A percentile compares a stretch with the other conserved stretches of the same genome.
Conservation (phyloP, 2,797 vertebrate species). For the Brachymystax lenok region DNA sequence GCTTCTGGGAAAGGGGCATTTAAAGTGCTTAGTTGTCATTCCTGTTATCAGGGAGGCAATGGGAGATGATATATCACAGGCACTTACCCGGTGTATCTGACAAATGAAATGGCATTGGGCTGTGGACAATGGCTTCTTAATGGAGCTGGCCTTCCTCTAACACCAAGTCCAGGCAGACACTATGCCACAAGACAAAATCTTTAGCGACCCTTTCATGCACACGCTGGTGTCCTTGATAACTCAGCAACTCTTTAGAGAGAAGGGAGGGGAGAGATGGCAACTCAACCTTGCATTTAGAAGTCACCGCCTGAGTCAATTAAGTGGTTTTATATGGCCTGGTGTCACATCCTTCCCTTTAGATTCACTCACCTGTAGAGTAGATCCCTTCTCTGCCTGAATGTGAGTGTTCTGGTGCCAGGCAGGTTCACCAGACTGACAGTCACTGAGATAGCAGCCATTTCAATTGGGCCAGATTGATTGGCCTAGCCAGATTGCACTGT, state of each 20-base stretch:
- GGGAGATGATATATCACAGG: conserved; percentile 47
- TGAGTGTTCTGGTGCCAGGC: neutral
- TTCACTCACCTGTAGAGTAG: neutral
- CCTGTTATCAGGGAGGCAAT: conserved; percentile 41
- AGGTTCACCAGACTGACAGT: neutral
- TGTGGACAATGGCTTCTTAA: conserved; percentile 48
- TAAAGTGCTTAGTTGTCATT: conserved; percentile 49
- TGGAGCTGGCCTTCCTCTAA: conserved; percentile 41
- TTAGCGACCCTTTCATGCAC: conserved; percentile 32
- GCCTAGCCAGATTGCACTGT: neutral
- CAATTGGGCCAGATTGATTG: neutral
- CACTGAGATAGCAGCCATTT: neutral
- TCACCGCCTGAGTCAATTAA: conserved; percentile 7
- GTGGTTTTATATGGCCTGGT: conserved; percentile 14
- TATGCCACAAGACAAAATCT: conserved; percentile 46
- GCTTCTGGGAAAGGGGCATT: conserved; percentile 41
- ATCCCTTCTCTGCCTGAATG: neutral
- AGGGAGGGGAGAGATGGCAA: conserved; percentile 6
- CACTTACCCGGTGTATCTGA: conserved; percentile 46
- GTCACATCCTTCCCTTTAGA: neutral
- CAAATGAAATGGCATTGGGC: conserved; percentile 51
- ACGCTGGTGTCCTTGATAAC: conserved; percentile 39
- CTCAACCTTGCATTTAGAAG: conserved; percentile 4
- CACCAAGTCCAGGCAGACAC: conserved; percentile 35
- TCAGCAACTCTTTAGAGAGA: conserved; percentile 20